A percentile compares a stretch with the other conserved stretches of the same genome.
phyloP scores from a whole-genome alignment of 2,113 vertebrate species.

The Silurus glanis region DNA sequence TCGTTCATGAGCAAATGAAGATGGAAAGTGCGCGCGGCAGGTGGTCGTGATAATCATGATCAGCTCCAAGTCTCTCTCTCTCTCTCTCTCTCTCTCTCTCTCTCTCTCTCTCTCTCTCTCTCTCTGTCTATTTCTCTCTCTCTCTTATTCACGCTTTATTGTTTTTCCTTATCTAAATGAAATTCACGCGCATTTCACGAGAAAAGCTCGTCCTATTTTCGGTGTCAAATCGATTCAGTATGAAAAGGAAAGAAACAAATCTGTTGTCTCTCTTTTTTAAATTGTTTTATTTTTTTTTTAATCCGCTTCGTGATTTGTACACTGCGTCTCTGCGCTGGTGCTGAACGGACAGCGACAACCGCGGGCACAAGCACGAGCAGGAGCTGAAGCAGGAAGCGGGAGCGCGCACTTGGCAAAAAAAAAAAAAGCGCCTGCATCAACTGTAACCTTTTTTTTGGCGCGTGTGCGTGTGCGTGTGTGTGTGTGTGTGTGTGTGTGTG shows the following conservation, averaged over 20 bases:
- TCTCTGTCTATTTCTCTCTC: too few species aligned
- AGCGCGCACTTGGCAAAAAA: not conserved
- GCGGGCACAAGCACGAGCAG: not conserved
- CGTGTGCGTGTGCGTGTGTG: not conserved
- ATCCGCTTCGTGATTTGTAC: not conserved
- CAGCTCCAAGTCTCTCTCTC: not conserved
- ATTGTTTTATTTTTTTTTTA: not conserved
- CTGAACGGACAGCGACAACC: conserved; percentile 68
- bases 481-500: not conserved
- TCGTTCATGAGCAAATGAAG: not conserved
- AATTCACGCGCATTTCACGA: not conserved
- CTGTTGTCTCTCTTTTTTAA: too few species aligned
- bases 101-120: not conserved
- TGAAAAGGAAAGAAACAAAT: too few species aligned
- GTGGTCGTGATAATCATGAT: too few species aligned
- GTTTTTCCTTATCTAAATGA: too few species aligned
- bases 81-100: not conserved
- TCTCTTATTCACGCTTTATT: too few species aligned
- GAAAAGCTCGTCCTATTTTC: not conserved
- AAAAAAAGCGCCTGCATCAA: not conserved
- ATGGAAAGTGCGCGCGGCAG: not conserved
- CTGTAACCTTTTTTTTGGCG: not conserved
- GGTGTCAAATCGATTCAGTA: not conserved
- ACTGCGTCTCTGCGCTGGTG: conserved; percentile 47
- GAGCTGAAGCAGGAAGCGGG: not conserved